Evolutionary conservation across 2,113 vertebrate genomes (phyloP).

Genomic region (Parotia lawesii): DNA sequence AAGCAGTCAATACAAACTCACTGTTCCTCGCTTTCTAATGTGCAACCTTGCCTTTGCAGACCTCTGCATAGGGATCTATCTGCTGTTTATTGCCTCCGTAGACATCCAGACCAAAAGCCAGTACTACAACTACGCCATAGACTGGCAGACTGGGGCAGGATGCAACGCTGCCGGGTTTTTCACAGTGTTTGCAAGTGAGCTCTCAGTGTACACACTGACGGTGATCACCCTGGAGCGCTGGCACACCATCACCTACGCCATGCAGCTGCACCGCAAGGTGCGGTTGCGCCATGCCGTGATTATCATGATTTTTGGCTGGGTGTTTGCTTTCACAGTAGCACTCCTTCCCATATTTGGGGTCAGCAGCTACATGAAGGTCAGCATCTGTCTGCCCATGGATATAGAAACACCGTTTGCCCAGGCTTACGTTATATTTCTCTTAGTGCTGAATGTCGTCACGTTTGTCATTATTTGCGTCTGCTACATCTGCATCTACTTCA

Average conservation of each 20-base stretch:
- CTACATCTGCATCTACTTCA: slow-evolving; percentile 91
- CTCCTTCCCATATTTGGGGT: slow-evolving; percentile 85
- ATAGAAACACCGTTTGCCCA: slow-evolving; percentile 83
- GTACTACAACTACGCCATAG: slow-evolving; percentile 92
- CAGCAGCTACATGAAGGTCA: slow-evolving; percentile 95
- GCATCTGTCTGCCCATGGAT: slow-evolving; percentile 97
- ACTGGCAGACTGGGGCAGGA: slow-evolving; percentile 91
- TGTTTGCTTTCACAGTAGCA: slow-evolving; percentile 82
- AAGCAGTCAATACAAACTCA: slow-evolving; percentile 88
- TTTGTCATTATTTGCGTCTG: slow-evolving; percentile 88
- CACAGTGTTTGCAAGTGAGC: slow-evolving; percentile 92
- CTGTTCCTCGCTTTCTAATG: slow-evolving; percentile 94
- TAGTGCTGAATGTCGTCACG: slow-evolving; percentile 88
- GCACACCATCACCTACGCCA: slow-evolving; percentile 94
- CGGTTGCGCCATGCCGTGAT: slow-evolving; percentile 83
- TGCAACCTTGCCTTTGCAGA: slow-evolving; percentile 96
- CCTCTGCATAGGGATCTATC: slow-evolving; percentile 93
- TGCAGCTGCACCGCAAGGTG: slow-evolving; percentile 87
- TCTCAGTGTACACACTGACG: slow-evolving; percentile 91
- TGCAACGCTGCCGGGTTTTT: slow-evolving; percentile 89
- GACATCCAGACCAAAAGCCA: slow-evolving; percentile 84
- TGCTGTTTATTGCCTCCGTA: slow-evolving; percentile 87
- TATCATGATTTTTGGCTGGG: slow-evolving; percentile 86
- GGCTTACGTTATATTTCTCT: slow-evolving; percentile 82
- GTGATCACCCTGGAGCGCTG: slow-evolving; percentile 93